Evolutionary conservation across 2,113 vertebrate genomes (phyloP).

Genomic region (Platichthys flesus): DNA sequence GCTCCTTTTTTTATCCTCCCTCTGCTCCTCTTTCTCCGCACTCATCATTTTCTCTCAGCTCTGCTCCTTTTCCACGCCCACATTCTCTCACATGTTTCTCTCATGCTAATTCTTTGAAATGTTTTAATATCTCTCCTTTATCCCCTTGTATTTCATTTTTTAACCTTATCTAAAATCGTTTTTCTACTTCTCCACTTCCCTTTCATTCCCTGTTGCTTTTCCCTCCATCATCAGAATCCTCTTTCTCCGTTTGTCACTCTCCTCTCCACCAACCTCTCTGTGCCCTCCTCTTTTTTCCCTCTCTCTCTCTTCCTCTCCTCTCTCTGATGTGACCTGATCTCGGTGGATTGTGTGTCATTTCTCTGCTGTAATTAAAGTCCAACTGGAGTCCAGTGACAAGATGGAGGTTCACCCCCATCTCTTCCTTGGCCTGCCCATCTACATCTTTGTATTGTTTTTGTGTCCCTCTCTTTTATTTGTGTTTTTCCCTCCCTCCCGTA

Average conservation of each 20-base stretch:
- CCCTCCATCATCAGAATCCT: not conserved
- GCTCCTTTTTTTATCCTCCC: not conserved
- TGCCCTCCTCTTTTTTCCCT: not conserved
- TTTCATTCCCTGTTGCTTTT: not conserved
- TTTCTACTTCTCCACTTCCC: not conserved
- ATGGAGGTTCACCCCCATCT: conserved; percentile 5
- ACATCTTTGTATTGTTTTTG: not conserved
- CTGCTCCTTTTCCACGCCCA: no score
- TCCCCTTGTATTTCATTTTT: no score
- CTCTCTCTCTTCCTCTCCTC: not conserved
- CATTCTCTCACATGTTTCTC: not conserved
- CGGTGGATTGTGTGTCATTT: conserved; percentile 53
- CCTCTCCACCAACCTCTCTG: not conserved
- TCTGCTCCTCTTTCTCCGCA: no score
- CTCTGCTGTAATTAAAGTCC: conserved; percentile 66
- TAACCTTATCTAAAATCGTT: not conserved
- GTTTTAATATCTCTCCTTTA: not conserved
- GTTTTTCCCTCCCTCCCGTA: not conserved
- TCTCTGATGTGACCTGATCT: conserved; percentile 51
- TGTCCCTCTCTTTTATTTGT: not conserved
- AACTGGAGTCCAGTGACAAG: conserved; percentile 42
- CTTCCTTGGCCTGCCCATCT: not conserved
- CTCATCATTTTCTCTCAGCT: no score
- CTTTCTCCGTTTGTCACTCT: not conserved
- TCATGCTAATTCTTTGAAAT: not conserved